Percentiles rank a stretch among this genome's conserved stretches.
Conservation (phyloP, 2,113 vertebrate genomes). For the Callipepla squamata region DNA sequence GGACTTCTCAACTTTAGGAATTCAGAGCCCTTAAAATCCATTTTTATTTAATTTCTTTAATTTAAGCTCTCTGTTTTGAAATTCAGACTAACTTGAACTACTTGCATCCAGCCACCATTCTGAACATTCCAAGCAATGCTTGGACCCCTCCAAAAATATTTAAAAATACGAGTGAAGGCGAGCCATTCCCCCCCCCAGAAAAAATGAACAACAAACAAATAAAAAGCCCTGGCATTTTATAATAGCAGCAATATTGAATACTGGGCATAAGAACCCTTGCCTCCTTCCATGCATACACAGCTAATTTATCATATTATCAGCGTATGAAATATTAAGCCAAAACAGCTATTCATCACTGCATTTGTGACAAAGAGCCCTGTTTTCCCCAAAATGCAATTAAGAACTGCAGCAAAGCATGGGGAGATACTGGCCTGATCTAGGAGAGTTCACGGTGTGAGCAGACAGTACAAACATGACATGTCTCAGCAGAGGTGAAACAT, state of each 20-base stretch:
- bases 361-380: not conserved
- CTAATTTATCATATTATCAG: not conserved
- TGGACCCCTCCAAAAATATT: not conserved
- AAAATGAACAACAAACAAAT: not conserved
- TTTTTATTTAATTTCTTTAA: not conserved
- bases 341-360: not conserved
- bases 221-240: not conserved
- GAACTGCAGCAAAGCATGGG: not conserved
- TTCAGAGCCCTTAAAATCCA: not conserved
- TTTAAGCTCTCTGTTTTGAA: not conserved
- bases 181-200: not conserved
- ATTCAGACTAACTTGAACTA: not conserved
- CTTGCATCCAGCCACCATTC: not conserved
- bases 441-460: not conserved
- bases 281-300: not conserved
- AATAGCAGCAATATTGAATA: not conserved
- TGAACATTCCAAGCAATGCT: not conserved
- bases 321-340: not conserved
- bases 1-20: not conserved
- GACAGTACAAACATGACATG: not conserved
- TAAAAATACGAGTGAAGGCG: not conserved
- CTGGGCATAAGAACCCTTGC: not conserved
- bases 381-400: accelerated
- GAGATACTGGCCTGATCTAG: not conserved
- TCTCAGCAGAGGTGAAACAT: not conserved